A percentile compares a stretch with the other conserved stretches of the same genome.
These are phyloP conservation scores for Goniozus legneri DNA, from an alignment of 1,140 invertebrate species.

Conservation along the genomic window DNA sequence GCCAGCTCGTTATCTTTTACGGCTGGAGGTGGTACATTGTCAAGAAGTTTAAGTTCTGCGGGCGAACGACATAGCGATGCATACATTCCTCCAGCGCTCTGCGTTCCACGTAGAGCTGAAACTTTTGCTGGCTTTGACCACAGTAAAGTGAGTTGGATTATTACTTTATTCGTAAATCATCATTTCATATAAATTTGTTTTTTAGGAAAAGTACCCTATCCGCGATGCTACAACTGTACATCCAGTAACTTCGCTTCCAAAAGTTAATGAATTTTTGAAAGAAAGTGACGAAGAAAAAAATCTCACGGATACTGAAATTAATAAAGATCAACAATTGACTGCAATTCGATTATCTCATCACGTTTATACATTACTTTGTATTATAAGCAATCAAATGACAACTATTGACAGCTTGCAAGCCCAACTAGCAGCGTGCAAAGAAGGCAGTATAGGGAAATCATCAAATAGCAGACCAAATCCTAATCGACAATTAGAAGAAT, in stretches of 20 bases:
- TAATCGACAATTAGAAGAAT: slow-evolving; percentile 68
- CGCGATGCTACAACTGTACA: slow-evolving; percentile 46
- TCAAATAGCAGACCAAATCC: slow-evolving; percentile 55
- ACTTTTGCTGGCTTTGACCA: slow-evolving; percentile 94
- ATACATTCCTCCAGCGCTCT: slow-evolving; percentile 75
- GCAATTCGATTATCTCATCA: slow-evolving; percentile 76
- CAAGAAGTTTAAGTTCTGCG: slow-evolving; percentile 85
- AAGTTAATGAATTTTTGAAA: slow-evolving; percentile 22
- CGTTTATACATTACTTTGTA: slow-evolving; percentile 76
- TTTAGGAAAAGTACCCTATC: slow-evolving; percentile 54
- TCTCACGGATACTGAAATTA: slow-evolving; percentile 25
- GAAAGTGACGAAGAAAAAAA: slow-evolving; percentile 28
- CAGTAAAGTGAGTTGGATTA: slow-evolving; percentile 44
- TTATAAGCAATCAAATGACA: slow-evolving; percentile 81
- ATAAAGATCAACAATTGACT: slow-evolving; percentile 65
- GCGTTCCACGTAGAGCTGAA: slow-evolving; percentile 79
- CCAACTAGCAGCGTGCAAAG: slow-evolving; percentile 59
- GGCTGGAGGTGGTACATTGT: slow-evolving; percentile 71
- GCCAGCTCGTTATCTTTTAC: slow-evolving; percentile 65
- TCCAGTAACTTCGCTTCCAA: slow-evolving; percentile 24
- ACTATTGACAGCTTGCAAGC: slow-evolving; percentile 74
- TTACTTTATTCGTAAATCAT: slow-evolving; percentile 8
- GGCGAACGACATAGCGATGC: slow-evolving; percentile 83
- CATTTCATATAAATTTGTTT: slow-evolving; percentile 11
- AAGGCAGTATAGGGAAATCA: slow-evolving; percentile 41